Base-by-base conservation (phyloP, 2,113 vertebrate genomes). In the Oostethus manadensis region DNA sequence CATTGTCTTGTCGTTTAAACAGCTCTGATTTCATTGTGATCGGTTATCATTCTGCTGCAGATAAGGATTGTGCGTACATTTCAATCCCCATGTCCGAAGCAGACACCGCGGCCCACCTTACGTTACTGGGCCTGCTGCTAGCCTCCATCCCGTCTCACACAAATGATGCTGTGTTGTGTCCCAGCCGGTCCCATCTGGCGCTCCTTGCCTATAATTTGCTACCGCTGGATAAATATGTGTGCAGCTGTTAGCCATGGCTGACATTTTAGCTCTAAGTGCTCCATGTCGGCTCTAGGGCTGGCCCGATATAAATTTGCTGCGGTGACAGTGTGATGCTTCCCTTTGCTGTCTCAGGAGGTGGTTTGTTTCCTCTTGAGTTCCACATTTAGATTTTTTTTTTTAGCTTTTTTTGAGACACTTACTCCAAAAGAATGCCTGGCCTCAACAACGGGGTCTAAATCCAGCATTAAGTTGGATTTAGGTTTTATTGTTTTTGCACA, bases 261-360 rank as follows among this genome's bases (percentile, higher is more conserved):
- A 79, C 71, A 77, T 70, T 78, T 83, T 86, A 82, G 79, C 76
- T 82, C 70, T 73, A 78, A 79, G 71, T 82, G 74, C 68, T 71
- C 73, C 71, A 73, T 60, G 73, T 65, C 55, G 70, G 58, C 64
- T n/a, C n/a, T n/a, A 47, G 46, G 68, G 55, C 60, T 70, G 67
- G 56, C 57, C 59, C 46, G 23, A 11, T 57, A 84, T 85, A 82
- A 86, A 78, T 88, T 70, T 49, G 67, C 56, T 45, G 0, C 1
- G 35, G 46, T 68, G 61, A 76, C 58, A 71, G 53, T 59, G 60
- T 56, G 50, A 59, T 23, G 55, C 42, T 54, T 66, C 9, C n/a
- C 13, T 9, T 42, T 51, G 29, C 48, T 35, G 6, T 29, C 21
- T 49, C 42, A 63, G 3, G 33, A 10, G 15, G 17, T 10, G 3